These are phyloP conservation scores for Holcopasites calliopsidis DNA, from an alignment of 1,140 invertebrate species.

Conservation along the genomic window DNA sequence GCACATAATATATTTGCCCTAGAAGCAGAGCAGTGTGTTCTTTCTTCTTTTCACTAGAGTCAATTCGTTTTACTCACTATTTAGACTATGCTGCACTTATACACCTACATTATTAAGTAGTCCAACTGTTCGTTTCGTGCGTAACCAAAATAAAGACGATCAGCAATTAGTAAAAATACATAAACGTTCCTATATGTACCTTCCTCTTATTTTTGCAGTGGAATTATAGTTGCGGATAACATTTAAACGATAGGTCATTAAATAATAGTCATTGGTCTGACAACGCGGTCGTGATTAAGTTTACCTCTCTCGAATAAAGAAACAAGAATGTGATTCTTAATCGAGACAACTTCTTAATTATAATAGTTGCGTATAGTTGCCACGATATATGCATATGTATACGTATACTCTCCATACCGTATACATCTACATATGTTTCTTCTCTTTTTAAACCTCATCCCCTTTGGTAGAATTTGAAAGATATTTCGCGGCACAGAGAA, in stretches of 20 bases:
- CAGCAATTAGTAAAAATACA: slow-evolving; percentile 72
- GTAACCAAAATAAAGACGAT: slow-evolving; percentile 70
- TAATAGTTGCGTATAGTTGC: slow-evolving; percentile 45
- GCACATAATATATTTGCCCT: slow-evolving; percentile 40
- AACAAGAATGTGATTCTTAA: slow-evolving; percentile 49
- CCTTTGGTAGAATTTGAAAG: slow-evolving; percentile 54
- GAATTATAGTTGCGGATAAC: slow-evolving; percentile 67
- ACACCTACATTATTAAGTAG: slow-evolving; percentile 68
- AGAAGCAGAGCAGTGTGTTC: slow-evolving; percentile 51
- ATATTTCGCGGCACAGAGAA: slow-evolving; percentile 3
- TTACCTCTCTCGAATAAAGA: slow-evolving; percentile 43
- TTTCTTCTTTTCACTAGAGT: slow-evolving; percentile 61
- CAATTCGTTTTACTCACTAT: slow-evolving; percentile 55
- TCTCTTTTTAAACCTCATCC: slow-evolving; percentile 49
- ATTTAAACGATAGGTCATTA: slow-evolving; percentile 68
- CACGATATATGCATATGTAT: slow-evolving; percentile 48
- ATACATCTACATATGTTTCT: slow-evolving; percentile 20
- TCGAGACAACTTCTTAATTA: slow-evolving; percentile 48
- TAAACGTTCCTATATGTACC: slow-evolving; percentile 56
- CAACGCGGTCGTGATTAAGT: slow-evolving; percentile 68
- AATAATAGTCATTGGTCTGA: slow-evolving; percentile 77
- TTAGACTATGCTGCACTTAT: slow-evolving; percentile 50
- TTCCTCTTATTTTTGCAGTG: slow-evolving; percentile 47
- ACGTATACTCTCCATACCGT: slow-evolving; percentile 4
- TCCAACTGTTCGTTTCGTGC: slow-evolving; percentile 69